Base-by-base conservation (phyloP, 2,113 vertebrate genomes). In the Ptyas mucosa region DNA sequence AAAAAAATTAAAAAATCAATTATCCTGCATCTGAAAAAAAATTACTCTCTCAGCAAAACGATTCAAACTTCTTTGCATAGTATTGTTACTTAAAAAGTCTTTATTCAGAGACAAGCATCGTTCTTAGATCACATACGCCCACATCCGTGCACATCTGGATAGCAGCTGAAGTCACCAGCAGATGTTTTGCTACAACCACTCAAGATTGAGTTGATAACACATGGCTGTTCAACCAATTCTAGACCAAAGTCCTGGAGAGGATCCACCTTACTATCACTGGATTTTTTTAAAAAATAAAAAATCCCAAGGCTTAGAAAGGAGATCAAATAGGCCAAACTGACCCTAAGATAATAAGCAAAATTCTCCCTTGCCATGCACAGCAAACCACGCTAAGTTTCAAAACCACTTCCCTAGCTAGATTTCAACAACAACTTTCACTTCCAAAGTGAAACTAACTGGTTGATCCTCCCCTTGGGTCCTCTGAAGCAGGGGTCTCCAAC, bases 21-120 rank as follows among this genome's bases (percentile, higher is more conserved):
- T 8, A 57, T 8, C 29, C 75, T 39, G 49, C 88, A 94, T 91
- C 94, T 94, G 92, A 49, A 24, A 69, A 81, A 69, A 21, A 14
- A 4, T 39, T 94, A 95, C 89, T 93, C 20, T 55, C 39, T 94
- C 96, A 95, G 95, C 95, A 95, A 96, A 95, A 93, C 91, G 94
- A 61, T 43, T 23, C 46, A 93, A 95, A 96, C 94, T 64, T 11
- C 55, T 94, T 97, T 97, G 96, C 97, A 97, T 97, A 97, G 97
- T 97, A 96, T 95, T 96, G 95, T 95, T 69, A 95, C 94, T 95
- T 95, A 96, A 87, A 94, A 96, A 43, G 69, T 14, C 9, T 20
- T 20, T 34, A 57, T 29, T 24, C 0, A 0, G 86, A 94, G 92
- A 93, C 39, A 92, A 93, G 88, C 0, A 89, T 91, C 91, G 88